Evolutionary conservation across 2,113 vertebrate species (phyloP).

Genomic region (Sturnira hondurensis): DNA sequence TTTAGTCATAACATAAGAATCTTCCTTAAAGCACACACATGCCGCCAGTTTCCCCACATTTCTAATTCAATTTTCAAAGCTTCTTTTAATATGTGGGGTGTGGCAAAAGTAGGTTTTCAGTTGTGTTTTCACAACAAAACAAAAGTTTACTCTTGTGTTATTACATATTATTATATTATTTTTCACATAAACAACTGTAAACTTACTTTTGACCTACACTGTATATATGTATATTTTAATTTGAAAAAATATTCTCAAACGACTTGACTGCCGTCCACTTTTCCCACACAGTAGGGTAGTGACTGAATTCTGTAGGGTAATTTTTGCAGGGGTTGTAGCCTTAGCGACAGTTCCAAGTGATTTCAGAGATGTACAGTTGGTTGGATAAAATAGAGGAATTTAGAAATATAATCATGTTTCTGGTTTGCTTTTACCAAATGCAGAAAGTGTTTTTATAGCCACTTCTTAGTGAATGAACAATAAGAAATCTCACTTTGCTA

Average conservation of each 20-base stretch:
- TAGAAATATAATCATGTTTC: constrained; percentile 20
- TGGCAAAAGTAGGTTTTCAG: background rate
- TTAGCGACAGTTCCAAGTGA: constrained; percentile 20
- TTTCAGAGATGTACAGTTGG: background rate
- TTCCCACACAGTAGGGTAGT: background rate
- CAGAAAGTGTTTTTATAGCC: background rate
- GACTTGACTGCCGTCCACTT: background rate
- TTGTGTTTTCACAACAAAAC: background rate
- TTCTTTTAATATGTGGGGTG: background rate
- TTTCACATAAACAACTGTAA: background rate
- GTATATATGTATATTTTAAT: background rate
- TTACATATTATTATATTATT: background rate
- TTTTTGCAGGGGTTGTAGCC: background rate
- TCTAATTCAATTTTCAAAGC: background rate
- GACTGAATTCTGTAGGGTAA: background rate
- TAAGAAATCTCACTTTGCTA: background rate
- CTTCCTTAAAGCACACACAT: background rate
- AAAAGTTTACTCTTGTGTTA: background rate
- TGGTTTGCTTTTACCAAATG: background rate
- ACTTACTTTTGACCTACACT: background rate
- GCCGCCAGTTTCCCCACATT: background rate
- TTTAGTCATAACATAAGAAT: background rate
- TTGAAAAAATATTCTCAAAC: constrained; percentile 15
- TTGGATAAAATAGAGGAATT: background rate
- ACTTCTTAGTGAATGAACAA: background rate